Evolutionary conservation across 2,888 invertebrate species (phyloP).

Genomic region (Homarus gammarus): DNA sequence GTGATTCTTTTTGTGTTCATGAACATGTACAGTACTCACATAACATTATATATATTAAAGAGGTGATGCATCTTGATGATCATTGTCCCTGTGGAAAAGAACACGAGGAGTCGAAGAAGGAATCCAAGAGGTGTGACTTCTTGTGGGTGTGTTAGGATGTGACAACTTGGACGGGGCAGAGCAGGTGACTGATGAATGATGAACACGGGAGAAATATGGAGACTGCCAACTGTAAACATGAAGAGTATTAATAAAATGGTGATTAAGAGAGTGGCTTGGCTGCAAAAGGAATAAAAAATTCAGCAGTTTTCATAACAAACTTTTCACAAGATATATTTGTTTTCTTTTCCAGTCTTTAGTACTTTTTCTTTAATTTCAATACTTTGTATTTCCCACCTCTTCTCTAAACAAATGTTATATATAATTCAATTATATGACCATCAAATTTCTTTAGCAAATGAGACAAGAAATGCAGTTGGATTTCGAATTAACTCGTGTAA

Average conservation of each 20-base stretch:
- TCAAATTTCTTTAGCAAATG: no score
- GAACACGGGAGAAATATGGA: background rate
- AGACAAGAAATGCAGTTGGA: no score
- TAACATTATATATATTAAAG: background rate
- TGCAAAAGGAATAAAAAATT: background rate
- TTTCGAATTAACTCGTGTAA: no score
- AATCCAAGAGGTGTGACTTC: background rate
- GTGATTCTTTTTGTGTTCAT: background rate
- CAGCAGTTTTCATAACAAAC: no score
- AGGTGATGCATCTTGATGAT: background rate
- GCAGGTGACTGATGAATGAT: background rate
- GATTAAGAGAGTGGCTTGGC: background rate
- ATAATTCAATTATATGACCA: no score
- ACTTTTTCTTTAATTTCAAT: no score
- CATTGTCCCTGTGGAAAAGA: background rate
- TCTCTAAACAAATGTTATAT: no score
- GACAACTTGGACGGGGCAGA: background rate
- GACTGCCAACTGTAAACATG: background rate
- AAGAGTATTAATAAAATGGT: background rate
- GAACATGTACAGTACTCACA: background rate
- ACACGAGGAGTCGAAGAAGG: conserved; percentile 1
- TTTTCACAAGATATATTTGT: no score
- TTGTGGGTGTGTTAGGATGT: background rate
- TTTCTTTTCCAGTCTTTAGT: no score
- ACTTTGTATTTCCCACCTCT: no score